phyloP scores from a whole-genome alignment of 2,888 invertebrate species.

The Nebria brevicollis region DNA sequence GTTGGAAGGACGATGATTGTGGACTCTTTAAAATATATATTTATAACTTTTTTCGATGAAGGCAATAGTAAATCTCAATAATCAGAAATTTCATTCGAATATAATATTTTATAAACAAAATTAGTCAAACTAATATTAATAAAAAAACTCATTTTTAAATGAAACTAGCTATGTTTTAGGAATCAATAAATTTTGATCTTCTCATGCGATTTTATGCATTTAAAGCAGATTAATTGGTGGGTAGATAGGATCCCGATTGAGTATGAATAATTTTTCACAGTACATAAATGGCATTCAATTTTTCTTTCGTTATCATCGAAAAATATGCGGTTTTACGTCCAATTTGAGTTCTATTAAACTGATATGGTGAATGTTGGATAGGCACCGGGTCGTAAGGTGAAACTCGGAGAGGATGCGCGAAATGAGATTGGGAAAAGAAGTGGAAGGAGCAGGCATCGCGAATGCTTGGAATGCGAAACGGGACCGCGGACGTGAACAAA shows the following conservation, averaged over 20 bases:
- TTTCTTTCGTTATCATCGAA: constrained; percentile 41
- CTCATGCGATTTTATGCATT: constrained; percentile 5
- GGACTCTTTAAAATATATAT: neutral
- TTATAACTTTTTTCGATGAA: too few species aligned
- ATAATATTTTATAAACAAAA: too few species aligned
- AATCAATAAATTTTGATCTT: too few species aligned
- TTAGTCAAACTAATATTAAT: too few species aligned
- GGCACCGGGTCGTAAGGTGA: neutral
- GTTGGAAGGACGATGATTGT: constrained; percentile 37
- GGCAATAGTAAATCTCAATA: too few species aligned
- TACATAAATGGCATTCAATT: constrained; percentile 42
- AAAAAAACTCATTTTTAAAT: too few species aligned
- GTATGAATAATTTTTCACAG: constrained; percentile 40
- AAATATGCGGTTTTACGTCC: constrained; percentile 44
- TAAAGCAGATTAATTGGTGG: constrained; percentile 25
- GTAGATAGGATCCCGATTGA: constrained; percentile 16
- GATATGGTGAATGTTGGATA: constrained; percentile 21
- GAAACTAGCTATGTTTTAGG: too few species aligned
- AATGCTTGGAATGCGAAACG: constrained; percentile 8
- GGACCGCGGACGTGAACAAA: constrained; percentile 28
- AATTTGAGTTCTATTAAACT: constrained; percentile 44
- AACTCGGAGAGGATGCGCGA: neutral
- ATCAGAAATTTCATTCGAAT: too few species aligned
- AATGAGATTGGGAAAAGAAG: neutral
- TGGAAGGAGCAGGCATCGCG: neutral